Percentiles rank a stretch among this genome's conserved stretches.
These are phyloP conservation scores for Blastomussa wellsi DNA, from an alignment of 92 coral and sea anemone genomes.

Conservation along the genomic window DNA sequence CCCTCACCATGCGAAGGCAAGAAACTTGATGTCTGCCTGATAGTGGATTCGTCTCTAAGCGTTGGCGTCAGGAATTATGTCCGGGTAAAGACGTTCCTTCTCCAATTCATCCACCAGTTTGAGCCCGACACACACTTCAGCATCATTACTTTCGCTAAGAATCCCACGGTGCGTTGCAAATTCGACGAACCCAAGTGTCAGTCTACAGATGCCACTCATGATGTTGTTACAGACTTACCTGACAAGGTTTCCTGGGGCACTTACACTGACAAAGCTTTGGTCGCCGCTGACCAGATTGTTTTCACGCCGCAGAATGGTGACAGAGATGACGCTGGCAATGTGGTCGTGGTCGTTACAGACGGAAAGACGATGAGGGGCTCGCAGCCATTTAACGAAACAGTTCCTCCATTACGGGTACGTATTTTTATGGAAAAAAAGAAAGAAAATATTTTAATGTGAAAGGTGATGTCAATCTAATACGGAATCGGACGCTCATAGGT, in stretches of 20 bases:
- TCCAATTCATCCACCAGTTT: slow-evolving; percentile 41
- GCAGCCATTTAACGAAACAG: slow-evolving; percentile 36
- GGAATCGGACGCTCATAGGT: no score
- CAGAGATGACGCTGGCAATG: slow-evolving; percentile 48
- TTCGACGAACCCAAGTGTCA: slow-evolving; percentile 26
- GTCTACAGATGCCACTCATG: slow-evolving; percentile 4
- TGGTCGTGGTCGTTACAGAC: slow-evolving; percentile 64
- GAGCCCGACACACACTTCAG: slow-evolving; percentile 55
- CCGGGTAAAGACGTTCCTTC: slow-evolving; percentile 55
- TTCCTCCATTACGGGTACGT: slow-evolving; percentile 51
- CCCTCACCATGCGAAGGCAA: slow-evolving; percentile 7
- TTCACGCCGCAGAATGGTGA: slow-evolving; percentile 45
- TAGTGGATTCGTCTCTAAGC: slow-evolving; percentile 58
- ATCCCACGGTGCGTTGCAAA: slow-evolving; percentile 36
- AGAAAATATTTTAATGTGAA: no score
- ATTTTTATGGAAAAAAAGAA: neutral
- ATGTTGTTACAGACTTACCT: slow-evolving; percentile 13
- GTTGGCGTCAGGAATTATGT: slow-evolving; percentile 49
- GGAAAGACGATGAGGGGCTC: slow-evolving; percentile 52
- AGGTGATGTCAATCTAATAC: no score
- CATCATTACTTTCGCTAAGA: slow-evolving; percentile 42
- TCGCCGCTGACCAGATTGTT: slow-evolving; percentile 36
- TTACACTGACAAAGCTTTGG: slow-evolving; percentile 56
- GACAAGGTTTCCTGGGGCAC: slow-evolving; percentile 44
- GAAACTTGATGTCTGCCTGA: slow-evolving; percentile 61